These are phyloP conservation scores for Coleophora deauratella DNA, from an alignment of 2,888 invertebrate genomes.

Conservation along the genomic window DNA sequence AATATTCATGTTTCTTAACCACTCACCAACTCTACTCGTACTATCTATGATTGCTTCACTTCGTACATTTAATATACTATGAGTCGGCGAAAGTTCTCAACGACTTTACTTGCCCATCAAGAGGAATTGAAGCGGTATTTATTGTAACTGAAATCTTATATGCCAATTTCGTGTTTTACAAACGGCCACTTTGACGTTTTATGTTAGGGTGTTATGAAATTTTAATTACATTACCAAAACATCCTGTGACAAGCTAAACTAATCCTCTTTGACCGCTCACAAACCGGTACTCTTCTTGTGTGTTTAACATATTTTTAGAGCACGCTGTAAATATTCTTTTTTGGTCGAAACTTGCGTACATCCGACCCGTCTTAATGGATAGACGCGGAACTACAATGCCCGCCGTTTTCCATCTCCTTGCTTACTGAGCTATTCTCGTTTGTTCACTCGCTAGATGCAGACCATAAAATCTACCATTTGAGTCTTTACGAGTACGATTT, in stretches of 20 bases:
- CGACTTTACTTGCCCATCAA: constrained; percentile 30
- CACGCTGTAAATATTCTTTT: constrained; percentile 35
- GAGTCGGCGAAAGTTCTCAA: constrained; percentile 40
- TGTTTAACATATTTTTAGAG: constrained; percentile 22
- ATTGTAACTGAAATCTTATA: constrained; percentile 5
- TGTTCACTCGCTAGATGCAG: constrained; percentile 10
- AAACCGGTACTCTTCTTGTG: constrained; percentile 19
- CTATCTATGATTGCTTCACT: constrained; percentile 34
- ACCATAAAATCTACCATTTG: no score
- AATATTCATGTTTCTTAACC: constrained; percentile 19
- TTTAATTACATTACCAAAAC: no score
- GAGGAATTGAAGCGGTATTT: constrained; percentile 42
- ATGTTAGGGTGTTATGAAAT: no score
- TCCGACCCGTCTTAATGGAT: constrained; percentile 47
- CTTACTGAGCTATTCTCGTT: constrained; percentile 29
- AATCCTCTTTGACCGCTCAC: constrained; percentile 22
- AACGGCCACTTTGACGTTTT: no score
- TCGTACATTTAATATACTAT: constrained; percentile 38
- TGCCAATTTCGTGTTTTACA: no score
- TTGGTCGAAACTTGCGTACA: constrained; percentile 39
- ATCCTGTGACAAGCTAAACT: no score
- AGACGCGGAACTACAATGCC: constrained; percentile 41
- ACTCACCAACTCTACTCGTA: constrained; percentile 2
- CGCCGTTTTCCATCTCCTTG: constrained; percentile 47
- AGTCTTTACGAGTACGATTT: no score